Base-by-base conservation (phyloP, 2,113 vertebrate species). In the Dolichotis patagonum region DNA sequence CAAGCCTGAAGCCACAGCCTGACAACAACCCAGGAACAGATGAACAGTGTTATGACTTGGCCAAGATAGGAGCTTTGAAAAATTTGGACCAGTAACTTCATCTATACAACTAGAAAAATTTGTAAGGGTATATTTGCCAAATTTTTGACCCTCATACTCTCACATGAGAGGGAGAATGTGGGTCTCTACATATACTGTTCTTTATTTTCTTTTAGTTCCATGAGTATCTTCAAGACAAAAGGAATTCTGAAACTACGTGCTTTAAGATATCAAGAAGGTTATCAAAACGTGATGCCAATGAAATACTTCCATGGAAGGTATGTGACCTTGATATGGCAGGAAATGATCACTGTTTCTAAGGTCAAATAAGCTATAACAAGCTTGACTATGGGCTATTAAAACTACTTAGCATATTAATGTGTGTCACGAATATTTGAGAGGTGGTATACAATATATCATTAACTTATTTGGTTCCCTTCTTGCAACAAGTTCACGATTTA, bases 251-350 rank as follows among this genome's bases (percentile, higher is more conserved):
- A 89, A 75, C 3, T 80, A 2, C 49, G 58, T 69, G 54, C 24
- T 58, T 52, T 28, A 82, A 14, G 19, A 30, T 80, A 12, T 49
- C 56, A 49, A 82, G 11, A 28, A 81, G n/a, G 58, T 91, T n/a
- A 88, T 78, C 22, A 87, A 65, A 85, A 67, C 54, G 99, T 99
- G 69, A 99, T 97, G 73, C 99, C 99, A 94, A 99, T 99, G 98
- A 99, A 99, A 97, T 99, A 99, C 97, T 99, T 99, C 97, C 99
- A 97, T 99, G 99, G 98, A 99, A 99, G 95, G 99, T 99, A 96
- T 99, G 98, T 99, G 99, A 96, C 99, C 99, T 98, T 99, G 99
- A 98, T 99, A 99, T 0, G 98, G 98, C 91, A 98, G 98, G 98
- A 98, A 99, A n/a, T 98, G 98, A 11, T 98, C 98, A 65, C 99